Conservation (phyloP, 2,113 vertebrate species). For the Petromus typicus region DNA sequence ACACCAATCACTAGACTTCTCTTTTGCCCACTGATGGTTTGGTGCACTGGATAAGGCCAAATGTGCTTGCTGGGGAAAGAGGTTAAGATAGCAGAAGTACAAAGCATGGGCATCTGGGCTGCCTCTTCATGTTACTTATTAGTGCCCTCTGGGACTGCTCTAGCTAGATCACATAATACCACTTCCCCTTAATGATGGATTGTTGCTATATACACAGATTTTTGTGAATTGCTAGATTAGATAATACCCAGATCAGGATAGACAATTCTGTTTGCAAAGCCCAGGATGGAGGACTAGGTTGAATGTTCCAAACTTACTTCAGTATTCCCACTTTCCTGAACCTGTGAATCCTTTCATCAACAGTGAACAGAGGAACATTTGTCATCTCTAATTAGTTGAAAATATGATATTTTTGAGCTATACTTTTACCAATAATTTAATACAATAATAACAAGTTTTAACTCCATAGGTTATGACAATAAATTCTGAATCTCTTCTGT, state of each 20-base stretch:
- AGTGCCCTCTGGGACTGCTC: not conserved
- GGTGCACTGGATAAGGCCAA: too few species aligned
- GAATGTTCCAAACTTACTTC: not conserved
- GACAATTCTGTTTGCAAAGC: not conserved
- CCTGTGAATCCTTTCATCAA: not conserved
- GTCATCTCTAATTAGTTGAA: not conserved
- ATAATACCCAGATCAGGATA: not conserved
- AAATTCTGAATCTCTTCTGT: not conserved
- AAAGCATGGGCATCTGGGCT: not conserved
- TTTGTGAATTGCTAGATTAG: not conserved
- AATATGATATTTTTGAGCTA: not conserved
- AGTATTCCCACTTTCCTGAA: not conserved
- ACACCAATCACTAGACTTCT: not conserved
- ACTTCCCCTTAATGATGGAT: not conserved
- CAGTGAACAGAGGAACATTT: not conserved
- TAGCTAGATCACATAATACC: not conserved
- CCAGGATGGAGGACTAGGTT: not conserved
- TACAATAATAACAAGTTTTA: not conserved
- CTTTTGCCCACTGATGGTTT: not conserved
- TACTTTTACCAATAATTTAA: not conserved
- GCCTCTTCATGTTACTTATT: not conserved
- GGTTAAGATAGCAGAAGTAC: not conserved
- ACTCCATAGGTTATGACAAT: not conserved
- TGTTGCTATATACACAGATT: not conserved
- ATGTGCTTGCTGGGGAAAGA: not conserved